A percentile compares a stretch with the other conserved stretches of the same genome.
These are phyloP conservation scores for Falco naumanni DNA, from an alignment of 2,797 vertebrate species.

Conservation along the genomic window DNA sequence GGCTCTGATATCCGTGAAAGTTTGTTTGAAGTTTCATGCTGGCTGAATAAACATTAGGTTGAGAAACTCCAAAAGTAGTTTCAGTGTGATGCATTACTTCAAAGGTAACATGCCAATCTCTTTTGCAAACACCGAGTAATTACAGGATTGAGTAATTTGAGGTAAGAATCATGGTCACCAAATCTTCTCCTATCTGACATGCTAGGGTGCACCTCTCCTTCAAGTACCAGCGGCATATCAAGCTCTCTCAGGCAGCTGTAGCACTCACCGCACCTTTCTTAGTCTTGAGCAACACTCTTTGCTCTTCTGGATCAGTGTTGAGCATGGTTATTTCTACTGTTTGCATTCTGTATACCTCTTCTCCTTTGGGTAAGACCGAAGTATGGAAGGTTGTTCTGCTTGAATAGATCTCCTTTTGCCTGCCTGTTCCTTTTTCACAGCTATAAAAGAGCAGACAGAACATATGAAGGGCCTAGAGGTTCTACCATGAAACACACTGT, in stretches of 20 bases:
- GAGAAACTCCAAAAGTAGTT: slow-evolving; percentile 50
- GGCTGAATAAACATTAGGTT: slow-evolving; percentile 31
- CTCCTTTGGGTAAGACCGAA: neutral
- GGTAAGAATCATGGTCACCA: neutral
- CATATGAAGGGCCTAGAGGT: neutral
- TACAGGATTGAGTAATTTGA: slow-evolving; percentile 25
- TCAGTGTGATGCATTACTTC: slow-evolving; percentile 51
- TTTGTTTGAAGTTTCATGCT: slow-evolving; percentile 37
- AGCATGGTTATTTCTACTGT: neutral
- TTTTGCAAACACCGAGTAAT: slow-evolving; percentile 49
- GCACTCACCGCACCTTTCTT: neutral
- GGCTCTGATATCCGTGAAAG: neutral
- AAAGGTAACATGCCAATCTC: slow-evolving; percentile 38
- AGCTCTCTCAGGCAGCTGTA: neutral
- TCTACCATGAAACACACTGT: neutral
- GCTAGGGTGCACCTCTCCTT: neutral
- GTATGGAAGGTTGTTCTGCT: neutral
- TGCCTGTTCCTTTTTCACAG: neutral
- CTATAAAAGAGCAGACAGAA: neutral
- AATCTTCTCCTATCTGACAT: neutral
- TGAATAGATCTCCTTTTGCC: neutral
- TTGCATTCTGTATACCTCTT: neutral
- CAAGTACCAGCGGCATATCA: neutral
- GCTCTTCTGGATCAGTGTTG: neutral
- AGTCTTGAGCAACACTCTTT: neutral